Evolutionary conservation across 2,113 vertebrate species (phyloP).

Genomic region (Oryzias curvinotus): DNA sequence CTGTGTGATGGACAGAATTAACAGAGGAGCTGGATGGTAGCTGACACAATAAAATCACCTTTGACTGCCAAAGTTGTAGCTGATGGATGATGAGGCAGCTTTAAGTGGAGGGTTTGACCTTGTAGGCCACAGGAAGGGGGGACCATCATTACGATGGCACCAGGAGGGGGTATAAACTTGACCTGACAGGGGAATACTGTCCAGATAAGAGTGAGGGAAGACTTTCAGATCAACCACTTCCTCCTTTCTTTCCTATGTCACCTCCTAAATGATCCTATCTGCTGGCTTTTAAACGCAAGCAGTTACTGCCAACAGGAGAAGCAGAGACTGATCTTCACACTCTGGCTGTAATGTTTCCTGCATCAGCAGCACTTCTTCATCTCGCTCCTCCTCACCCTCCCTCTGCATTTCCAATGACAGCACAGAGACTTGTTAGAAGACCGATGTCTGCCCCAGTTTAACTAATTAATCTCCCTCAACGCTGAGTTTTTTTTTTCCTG

Average conservation of each 20-base stretch:
- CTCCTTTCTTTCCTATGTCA: conserved; percentile 21
- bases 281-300: conserved; percentile 1
- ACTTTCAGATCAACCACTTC: conserved; percentile 38
- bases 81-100: conserved; percentile 51
- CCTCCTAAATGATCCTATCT: conserved; percentile 2
- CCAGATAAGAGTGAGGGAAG: conserved; percentile 75
- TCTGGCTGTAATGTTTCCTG: conserved; percentile 10
- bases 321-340: neutral
- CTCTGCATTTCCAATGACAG: conserved; percentile 13
- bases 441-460: conserved; percentile 69
- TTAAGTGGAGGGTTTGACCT: conserved; percentile 58
- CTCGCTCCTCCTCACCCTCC: conserved; percentile 22
- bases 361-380: conserved; percentile 40
- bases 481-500: conserved; percentile 2
- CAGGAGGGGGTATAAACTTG: conserved; percentile 69
- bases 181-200: conserved; percentile 56
- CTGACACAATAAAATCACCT: conserved; percentile 33
- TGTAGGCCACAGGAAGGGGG: conserved; percentile 42
- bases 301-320: conserved; percentile 5
- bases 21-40: conserved; percentile 21
- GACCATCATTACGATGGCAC: conserved; percentile 70
- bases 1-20: conserved; percentile 23
- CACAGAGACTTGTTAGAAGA: conserved; percentile 51
- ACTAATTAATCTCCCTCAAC: conserved; percentile 68
- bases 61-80: conserved; percentile 45